A percentile compares a stretch with the other conserved stretches of the same genome.
These are phyloP conservation scores for Herpetotheres cachinnans DNA, from an alignment of 2,113 vertebrate genomes.

Conservation along the genomic window DNA sequence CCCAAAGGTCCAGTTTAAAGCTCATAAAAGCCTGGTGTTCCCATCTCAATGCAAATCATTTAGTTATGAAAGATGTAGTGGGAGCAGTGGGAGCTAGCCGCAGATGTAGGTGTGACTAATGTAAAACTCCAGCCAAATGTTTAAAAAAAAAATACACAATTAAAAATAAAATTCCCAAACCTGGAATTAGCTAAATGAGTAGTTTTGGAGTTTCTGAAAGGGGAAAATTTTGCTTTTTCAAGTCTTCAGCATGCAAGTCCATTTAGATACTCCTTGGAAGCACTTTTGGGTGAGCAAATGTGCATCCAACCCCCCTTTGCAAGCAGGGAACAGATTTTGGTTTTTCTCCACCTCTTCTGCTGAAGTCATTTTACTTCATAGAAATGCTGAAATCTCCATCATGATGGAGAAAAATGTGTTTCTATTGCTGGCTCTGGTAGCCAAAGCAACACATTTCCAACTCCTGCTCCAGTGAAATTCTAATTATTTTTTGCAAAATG, in stretches of 20 bases:
- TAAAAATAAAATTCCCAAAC: not conserved
- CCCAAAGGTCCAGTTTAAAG: not conserved
- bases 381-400: not conserved
- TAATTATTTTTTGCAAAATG: not conserved
- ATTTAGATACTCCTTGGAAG: not conserved
- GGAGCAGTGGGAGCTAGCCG: not conserved
- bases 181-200: not conserved
- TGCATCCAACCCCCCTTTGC: not conserved
- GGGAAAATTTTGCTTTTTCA: not conserved
- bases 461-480: not conserved
- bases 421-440: not conserved
- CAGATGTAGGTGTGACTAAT: not conserved
- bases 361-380: slow-evolving; percentile 1
- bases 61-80: not conserved
- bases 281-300: not conserved
- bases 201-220: not conserved
- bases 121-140: not conserved
- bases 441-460: not conserved
- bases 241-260: not conserved
- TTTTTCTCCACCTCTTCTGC: not conserved
- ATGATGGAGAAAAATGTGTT: not conserved
- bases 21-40: not conserved
- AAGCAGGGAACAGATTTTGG: not conserved
- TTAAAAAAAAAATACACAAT: not conserved
- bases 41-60: not conserved